Conservation (phyloP, 2,113 vertebrate species). For the cattle (Bos taurus) region ARS-UCD2.0 NC_037344.1:47216501-47217000, state of each 20-base stretch:
- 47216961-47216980: neutral
- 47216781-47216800: neutral
- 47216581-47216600: neutral
- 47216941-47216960: neutral
- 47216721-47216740: neutral
- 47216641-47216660: neutral
- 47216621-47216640: neutral
- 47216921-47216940: neutral
- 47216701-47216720: neutral
- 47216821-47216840: rapidly evolving
- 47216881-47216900: neutral
- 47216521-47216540: neutral
- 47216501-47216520: neutral
- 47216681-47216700: neutral
- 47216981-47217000: rapidly evolving
- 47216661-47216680: neutral
- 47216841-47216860: neutral
- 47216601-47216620: neutral
- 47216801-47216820: neutral
- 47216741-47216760: neutral
- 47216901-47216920: no score
- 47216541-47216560: neutral
- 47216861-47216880: neutral
- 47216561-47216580: neutral
- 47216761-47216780: neutral